Percentiles rank a stretch among this genome's conserved stretches.
phyloP scores from a whole-genome alignment of 2,888 invertebrate genomes.

The Iselma pallidipennis region DNA sequence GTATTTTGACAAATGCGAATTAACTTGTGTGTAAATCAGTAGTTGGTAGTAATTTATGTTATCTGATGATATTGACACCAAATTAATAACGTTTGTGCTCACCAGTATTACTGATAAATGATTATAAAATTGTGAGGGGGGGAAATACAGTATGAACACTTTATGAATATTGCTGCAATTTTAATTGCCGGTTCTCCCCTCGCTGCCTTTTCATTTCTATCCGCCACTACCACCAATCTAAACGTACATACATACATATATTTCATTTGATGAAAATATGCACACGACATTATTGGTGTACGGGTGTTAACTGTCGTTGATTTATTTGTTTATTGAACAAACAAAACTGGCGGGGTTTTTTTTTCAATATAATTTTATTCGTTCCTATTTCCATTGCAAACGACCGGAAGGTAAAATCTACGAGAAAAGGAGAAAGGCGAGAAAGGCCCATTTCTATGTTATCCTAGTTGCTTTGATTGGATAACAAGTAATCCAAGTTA shows the following conservation, averaged over 20 bases:
- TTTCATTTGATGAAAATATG: slow-evolving; percentile 39
- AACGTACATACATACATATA: slow-evolving; percentile 26
- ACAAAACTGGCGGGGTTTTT: slow-evolving; percentile 12
- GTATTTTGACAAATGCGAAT: slow-evolving; percentile 15
- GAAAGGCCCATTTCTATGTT: slow-evolving; percentile 30
- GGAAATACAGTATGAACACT: slow-evolving; percentile 28
- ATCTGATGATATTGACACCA: slow-evolving; percentile 45
- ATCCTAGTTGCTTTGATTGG: slow-evolving; percentile 50
- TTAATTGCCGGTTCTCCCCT: too few relatives aligned
- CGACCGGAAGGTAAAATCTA: not conserved
- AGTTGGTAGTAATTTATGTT: slow-evolving; percentile 38
- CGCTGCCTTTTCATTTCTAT: slow-evolving; percentile 8
- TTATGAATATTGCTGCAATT: slow-evolving; percentile 40
- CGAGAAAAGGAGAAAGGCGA: not conserved
- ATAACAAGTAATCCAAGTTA: slow-evolving; percentile 55
- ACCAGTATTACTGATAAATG: slow-evolving; percentile 35
- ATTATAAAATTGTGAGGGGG: slow-evolving; percentile 33
- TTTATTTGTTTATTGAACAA: slow-evolving; percentile 19
- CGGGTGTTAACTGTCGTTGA: slow-evolving; percentile 13
- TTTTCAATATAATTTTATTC: too few relatives aligned
- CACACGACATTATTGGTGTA: slow-evolving; percentile 35
- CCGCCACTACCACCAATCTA: not conserved
- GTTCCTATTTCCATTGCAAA: not conserved
- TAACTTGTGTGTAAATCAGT: slow-evolving; percentile 26
- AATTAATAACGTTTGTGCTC: slow-evolving; percentile 41